Evolutionary conservation across 2,113 vertebrate species (phyloP), one percentile per base, ranked within the genome.

Genomic region (Pantherophis guttatus): DNA sequence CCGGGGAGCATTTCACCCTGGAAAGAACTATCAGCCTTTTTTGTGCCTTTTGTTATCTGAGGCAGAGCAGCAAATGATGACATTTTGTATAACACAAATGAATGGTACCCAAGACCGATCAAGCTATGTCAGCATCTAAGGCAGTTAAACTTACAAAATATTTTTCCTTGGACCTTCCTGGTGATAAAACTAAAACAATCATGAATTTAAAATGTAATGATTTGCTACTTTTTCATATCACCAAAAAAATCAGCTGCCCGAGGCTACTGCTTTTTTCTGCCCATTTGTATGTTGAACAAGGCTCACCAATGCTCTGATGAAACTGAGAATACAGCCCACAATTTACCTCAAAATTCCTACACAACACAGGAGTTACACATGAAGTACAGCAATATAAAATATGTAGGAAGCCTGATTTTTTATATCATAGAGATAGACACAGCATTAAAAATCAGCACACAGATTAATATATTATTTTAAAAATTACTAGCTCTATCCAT

Each of bases 401-500:
- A 53, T 86, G 54, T 52, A 91, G 81, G 19, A 75, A 29, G 8
- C 39, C 44, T 54, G 5, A 2, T 44, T 62, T 48, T 57, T 19
- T 33, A 52, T 53, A 29, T 9, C 26, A 85, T 57, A 70, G 50
- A 91, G 39, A 91, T 0, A 88, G 1, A 19, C 17, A 81, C 52
- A 87, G 58, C 21, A 75, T 55, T 44, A 88, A 55, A 81, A 89
- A 62, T 62, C 58, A 12, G 52, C 19, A 24, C 0, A 52, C 11
- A 75, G 24, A 90, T 70, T 23, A 19, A 86, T 92, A 75, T 29
- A 0, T 26, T 0, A 55, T 13, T 88, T 53, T 92, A 12, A 0
- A 87, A 62, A 86, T 81, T 55, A 29, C 39, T 1, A 1, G 93
- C 94, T 94, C 92, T 90, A 94, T 29, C 87, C 93, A 93, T 1